A percentile compares a stretch with the other conserved stretches of the same genome.
phyloP scores from a whole-genome alignment of 2,888 invertebrate species.

The Archips crataeganus region DNA sequence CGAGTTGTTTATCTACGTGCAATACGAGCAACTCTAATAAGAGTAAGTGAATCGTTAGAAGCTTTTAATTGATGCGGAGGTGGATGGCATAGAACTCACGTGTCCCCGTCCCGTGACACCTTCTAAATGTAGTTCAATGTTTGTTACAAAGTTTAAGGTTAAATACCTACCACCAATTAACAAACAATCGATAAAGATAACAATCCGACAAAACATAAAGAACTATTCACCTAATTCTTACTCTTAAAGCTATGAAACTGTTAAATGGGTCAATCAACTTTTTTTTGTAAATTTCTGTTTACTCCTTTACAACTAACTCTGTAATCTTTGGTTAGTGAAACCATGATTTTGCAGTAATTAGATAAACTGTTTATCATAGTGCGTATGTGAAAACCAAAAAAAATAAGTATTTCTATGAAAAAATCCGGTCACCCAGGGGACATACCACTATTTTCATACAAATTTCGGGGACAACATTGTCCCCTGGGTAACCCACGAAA shows the following conservation, averaged over 20 bases:
- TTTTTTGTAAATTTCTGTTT: too few species aligned
- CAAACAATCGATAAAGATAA: conserved; percentile 30
- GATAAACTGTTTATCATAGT: too few species aligned
- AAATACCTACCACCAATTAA: conserved; percentile 28
- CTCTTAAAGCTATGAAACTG: not conserved
- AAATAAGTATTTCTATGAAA: too few species aligned
- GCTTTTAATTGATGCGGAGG: conserved; percentile 41
- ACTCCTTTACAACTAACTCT: too few species aligned
- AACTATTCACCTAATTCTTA: conserved; percentile 7
- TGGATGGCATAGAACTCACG: conserved; percentile 50
- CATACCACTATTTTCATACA: too few species aligned
- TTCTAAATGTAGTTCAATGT: conserved; percentile 26
- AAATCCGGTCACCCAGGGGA: too few species aligned
- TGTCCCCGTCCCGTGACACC: conserved; percentile 60
- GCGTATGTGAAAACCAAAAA: too few species aligned
- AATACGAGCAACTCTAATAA: not conserved
- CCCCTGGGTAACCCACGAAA: too few species aligned
- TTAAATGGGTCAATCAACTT: too few species aligned
- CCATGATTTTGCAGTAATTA: too few species aligned
- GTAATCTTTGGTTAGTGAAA: too few species aligned
- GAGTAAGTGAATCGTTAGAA: conserved; percentile 33
- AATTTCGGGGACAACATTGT: too few species aligned
- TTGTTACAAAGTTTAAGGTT: conserved; percentile 32
- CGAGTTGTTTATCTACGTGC: conserved; percentile 1
- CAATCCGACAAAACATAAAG: conserved; percentile 5